Base-by-base conservation (phyloP, 2,113 vertebrate species). In the Ceyx cyanopectus region DNA sequence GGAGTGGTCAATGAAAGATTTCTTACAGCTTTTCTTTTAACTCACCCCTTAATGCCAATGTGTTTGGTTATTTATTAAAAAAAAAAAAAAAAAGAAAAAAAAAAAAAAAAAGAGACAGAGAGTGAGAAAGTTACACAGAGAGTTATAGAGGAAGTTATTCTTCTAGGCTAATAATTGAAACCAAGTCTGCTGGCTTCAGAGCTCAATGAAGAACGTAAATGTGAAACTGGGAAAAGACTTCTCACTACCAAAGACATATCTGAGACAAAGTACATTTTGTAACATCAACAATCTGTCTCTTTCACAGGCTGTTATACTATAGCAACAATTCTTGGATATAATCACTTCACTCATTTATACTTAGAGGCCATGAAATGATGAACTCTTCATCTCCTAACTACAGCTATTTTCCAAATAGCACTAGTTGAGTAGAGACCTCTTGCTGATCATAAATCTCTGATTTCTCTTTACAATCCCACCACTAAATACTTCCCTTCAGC, bases 351-450 rank as follows among this genome's bases (percentile, higher is more conserved):
- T 85, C 84, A 91, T 30, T 94, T 95, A 92, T 90, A 93, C 93
- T 95, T 95, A 95, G 89, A 95, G 84, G 81, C 66, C 9, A 4
- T 63, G 43, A 93, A 96, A 91, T 81, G 14, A 97, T 94, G 87
- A 95, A 73, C 80, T 95, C 50, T 51, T 51, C 92, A 79, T 68
- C 68, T 95, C 93, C 93, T 92, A 90, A 81, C 94, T 84, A 89
- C 78, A 92, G 83, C 81, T 76, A 60, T 63, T 76, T 85, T 86
- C 86, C 37, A 72, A 85, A 84, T 37, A 74, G 89, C 7, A 4
- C n/a, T 68, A 17, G 51, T 4, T 91, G 67, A 6, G 2, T 41
- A 83, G 58, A 78, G 82, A 87, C 62, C 85, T 91, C 89, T 76
- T 56, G 72, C 63, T 87, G 58, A 82, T 85, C 40, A 81, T 46